Base-by-base conservation (phyloP, 2,113 vertebrate genomes). In the Galbula dea region DNA sequence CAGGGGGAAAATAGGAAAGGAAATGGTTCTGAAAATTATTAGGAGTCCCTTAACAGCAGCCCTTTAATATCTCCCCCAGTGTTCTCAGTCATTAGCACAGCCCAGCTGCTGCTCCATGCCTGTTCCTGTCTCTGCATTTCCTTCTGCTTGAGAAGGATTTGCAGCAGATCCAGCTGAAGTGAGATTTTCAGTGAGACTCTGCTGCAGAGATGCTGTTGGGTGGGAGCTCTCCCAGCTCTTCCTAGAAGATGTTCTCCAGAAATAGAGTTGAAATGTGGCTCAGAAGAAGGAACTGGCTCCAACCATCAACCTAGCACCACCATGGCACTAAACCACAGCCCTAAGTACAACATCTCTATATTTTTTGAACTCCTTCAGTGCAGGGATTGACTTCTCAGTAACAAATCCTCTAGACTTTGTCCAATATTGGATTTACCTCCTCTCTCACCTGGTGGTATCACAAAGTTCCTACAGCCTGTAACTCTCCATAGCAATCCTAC, bases 1-100 rank as follows among this genome's bases (percentile, higher is more conserved):
- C 96, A 89, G 30, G 87, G 94, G 94, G 86, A 85, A 94, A 76
- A 94, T 80, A 87, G 65, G 63, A 71, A 78, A 89, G 79, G 82
- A 94, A 96, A 95, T 85, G 21, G 68, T 89, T 96, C 84, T 55
- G 82, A 94, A 93, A 96, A 95, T 91, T 94, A 94, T 94, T 95
- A 93, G 79, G 63, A 49, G 65, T 71, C 83, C 79, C 84, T 89
- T 88, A 91, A 80, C 43, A 78, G 45, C 72, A 89, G 72, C 39
- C 59, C 77, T 43, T 94, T 95, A 89, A 94, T 94, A 90, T 84
- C 74, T 96, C 96, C 91, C 94, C 80, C 67, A 85, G 75, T 52
- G 77, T 91, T 73, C 51, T 30, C 75, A 62, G 51, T 67, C 89
- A 89, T 86, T 66, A 59, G 78, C 48, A 41, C 54, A 94, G 87